Percentiles rank a stretch among this genome's conserved stretches.
Conservation (phyloP, 2,797 vertebrate genomes). For the Glossophaga mutica region DNA sequence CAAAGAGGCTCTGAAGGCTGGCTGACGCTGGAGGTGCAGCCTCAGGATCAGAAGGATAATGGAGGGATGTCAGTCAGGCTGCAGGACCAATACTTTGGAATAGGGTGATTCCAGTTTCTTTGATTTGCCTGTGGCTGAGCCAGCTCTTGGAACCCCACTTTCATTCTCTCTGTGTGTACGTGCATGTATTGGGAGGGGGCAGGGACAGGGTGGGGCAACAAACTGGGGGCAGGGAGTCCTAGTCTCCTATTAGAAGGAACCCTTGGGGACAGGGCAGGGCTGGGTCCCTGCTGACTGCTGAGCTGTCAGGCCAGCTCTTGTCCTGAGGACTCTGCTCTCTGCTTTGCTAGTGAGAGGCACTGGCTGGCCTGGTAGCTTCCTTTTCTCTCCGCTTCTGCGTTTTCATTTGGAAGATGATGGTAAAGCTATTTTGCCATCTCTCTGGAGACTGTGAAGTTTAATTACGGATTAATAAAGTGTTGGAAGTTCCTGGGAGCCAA, state of each 20-base stretch:
- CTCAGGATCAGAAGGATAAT: background rate
- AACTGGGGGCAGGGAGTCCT: background rate
- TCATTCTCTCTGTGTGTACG: background rate
- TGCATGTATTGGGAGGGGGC: background rate
- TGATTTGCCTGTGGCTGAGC: background rate
- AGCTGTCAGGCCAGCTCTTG: background rate
- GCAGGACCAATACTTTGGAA: background rate
- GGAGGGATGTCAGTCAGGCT: background rate
- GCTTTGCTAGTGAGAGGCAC: background rate
- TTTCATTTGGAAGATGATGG: conserved; percentile 42
- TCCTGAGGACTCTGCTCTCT: background rate
- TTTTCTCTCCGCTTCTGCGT: background rate
- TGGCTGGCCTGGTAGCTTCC: background rate
- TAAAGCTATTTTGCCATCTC: conserved; percentile 13
- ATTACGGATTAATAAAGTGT: conserved; percentile 62
- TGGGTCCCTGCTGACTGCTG: background rate
- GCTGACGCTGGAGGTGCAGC: background rate
- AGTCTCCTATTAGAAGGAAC: background rate
- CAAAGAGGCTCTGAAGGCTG: background rate
- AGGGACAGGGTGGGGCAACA: background rate
- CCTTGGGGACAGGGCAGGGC: background rate
- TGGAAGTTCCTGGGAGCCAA: conserved; percentile 33
- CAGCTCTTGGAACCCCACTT: background rate
- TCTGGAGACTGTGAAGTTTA: conserved; percentile 18
- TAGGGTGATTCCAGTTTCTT: background rate